Evolutionary conservation across 2,113 vertebrate species (phyloP), one percentile per base, ranked within the genome.

Genomic region (Protobothrops mucrosquamatus): DNA sequence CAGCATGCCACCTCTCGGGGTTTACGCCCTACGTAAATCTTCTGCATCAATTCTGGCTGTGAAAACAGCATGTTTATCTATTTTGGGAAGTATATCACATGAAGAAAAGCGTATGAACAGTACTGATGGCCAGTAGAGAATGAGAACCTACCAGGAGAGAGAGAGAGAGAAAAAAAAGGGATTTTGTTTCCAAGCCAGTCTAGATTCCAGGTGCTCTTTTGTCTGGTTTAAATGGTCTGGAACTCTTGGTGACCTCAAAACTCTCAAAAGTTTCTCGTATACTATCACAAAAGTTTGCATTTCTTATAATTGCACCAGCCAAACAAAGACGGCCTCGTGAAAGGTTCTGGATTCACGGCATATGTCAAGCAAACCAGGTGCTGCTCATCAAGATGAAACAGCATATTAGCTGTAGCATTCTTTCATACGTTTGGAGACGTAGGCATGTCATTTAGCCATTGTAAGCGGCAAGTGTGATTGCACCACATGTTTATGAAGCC

Each of bases 301-400:
- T 96, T 95, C 91, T 34, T 93, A 59, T 81, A 0, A 0, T 81
- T 87, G 93, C 93, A 88, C 54, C 94, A 12, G 95, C 96, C 96
- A 96, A 94, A 95, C 93, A 86, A 92, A 94, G 94, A 22, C 34
- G 18, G 74, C 24, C 61, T 74, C 51, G 1, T 39, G n/a, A 89
- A 69, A 92, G 48, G 87, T 89, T 92, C 59, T 59, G 52, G 69
- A 93, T 59, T 39, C 59, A 39, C 51, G 29, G 46, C 85, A 93
- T 59, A 52, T 39, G 89, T 95, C 94, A 93, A 93, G 95, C 0
- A 93, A 94, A 85, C 92, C 94, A 94, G 94, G 95, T 95, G 95
- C 90, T 95, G 54, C 57, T 93, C 95, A 96, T 90, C 92, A 56
- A 29, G 51, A 86, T 46, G 2, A 61, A 59, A 23, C 6, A 0